Conservation (phyloP, 2,888 invertebrate species). For the Zhuqinia jingwanae region DNA sequence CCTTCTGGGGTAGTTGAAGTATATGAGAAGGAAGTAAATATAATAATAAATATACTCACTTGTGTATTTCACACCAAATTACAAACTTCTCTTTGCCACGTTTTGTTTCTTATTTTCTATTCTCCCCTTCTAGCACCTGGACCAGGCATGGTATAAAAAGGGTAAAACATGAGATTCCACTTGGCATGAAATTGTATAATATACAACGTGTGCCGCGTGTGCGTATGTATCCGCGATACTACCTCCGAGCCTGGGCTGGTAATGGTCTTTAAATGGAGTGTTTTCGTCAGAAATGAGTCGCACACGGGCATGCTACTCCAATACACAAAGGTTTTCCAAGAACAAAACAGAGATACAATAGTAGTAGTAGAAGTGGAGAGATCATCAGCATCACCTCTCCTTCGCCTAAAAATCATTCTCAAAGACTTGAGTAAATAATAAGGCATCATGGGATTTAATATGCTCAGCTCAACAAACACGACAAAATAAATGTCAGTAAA, state of each 20-base stretch:
- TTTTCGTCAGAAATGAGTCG: background rate
- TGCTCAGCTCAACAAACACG: background rate
- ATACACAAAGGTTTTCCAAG: background rate
- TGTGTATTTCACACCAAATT: background rate
- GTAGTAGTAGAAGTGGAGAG: background rate
- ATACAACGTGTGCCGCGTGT: background rate
- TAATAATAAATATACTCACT: background rate
- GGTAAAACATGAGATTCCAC: conserved; percentile 23
- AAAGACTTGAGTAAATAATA: conserved; percentile 25
- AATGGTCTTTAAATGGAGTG: no score
- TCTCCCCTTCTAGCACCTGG: background rate
- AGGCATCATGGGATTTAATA: background rate
- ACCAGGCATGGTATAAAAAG: background rate
- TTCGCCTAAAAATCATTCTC: background rate
- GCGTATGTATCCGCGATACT: no score
- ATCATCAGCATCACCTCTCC: conserved; percentile 3
- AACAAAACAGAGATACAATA: background rate
- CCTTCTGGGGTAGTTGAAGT: background rate
- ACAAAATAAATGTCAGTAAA: background rate
- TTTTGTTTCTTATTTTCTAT: background rate
- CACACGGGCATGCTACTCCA: background rate
- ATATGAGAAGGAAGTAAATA: background rate
- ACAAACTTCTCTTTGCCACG: conserved; percentile 4
- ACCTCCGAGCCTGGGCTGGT: no score
- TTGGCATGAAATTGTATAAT: conserved; percentile 18